phyloP scores from a whole-genome alignment of 2,113 vertebrate species.

The Tenebrosternarchus preto region DNA sequence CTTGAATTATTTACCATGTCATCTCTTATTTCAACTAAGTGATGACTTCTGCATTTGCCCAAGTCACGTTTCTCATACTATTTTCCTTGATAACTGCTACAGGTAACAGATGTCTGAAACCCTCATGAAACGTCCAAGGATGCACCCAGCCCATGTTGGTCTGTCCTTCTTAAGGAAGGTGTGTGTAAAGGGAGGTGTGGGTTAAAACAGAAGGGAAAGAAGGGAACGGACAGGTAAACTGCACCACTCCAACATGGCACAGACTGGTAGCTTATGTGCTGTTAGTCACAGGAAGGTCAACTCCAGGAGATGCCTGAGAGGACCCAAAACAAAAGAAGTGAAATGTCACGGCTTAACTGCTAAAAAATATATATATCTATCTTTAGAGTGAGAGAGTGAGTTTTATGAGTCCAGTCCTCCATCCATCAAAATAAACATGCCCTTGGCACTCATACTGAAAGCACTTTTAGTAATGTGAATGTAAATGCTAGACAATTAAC shows the following conservation, averaged over 20 bases:
- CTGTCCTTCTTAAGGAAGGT: neutral
- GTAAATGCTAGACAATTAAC: conserved; percentile 38
- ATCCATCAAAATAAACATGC: conserved; percentile 37
- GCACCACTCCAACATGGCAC: neutral
- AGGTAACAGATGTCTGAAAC: conserved; percentile 53
- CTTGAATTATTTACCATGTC: conserved; percentile 72
- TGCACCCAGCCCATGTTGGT: neutral
- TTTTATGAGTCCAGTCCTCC: conserved; percentile 8
- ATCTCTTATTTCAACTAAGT: conserved; percentile 62
- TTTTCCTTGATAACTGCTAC: conserved; percentile 57
- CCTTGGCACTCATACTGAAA: conserved; percentile 7
- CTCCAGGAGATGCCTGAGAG: neutral
- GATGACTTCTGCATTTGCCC: conserved; percentile 44
- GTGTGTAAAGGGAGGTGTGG: neutral
- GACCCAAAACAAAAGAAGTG: neutral
- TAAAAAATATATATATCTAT: neutral
- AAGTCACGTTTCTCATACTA: conserved; percentile 60
- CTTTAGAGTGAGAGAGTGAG: neutral
- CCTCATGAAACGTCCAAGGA: neutral
- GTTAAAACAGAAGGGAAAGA: neutral
- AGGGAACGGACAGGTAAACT: conserved; percentile 17
- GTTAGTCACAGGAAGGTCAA: conserved; percentile 22
- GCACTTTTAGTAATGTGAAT: conserved; percentile 15
- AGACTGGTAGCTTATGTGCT: neutral
- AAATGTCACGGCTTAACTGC: neutral